Evolutionary conservation across 2,888 invertebrate genomes (phyloP), one percentile per base, ranked within the genome.

Genomic region (Mythimna ferrago): DNA sequence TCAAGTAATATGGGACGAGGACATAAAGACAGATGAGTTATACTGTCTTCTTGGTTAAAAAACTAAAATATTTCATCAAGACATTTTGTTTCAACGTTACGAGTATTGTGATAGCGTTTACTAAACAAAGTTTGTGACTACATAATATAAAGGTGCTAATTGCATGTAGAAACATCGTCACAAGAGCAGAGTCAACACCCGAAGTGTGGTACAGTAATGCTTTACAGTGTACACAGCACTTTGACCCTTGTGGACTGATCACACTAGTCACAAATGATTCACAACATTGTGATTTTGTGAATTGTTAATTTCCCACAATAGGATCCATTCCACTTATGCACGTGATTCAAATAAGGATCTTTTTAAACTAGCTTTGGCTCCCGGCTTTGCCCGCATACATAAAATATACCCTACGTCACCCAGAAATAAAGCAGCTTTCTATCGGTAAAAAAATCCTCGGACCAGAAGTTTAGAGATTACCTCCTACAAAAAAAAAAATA

Each of bases 121-220:
- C 60, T 73, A 58, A 73, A 84, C 72, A 81, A 84, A 71, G 72
- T 81, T 73, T 38, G 79, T 78, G 51, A 53, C 72, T 79, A 72
- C 69, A 82, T 81, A 81, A 81, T 78, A 69, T 71, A 26, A 66
- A 76, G 83, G 86, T 87, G 88, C 62, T 89, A 90, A 90, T 87
- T 87, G 82, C 72, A 73, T 88, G 84, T 76, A 80, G 86, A 86
- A 87, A 88, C 78, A 76, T 73, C 83, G 76, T 74, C 79, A 76
- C 75, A 72, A 80, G 78, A 81, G 82, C 73, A 84, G 21, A 75
- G 85, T 87, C 85, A 86, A 87, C 77, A 87, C 57, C 78, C 77
- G 60, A 75, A 77, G 73, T 69, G 63, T 66, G 70, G 65, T 83
- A 74, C 77, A 85, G 73, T 71, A 70, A 68, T 62, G 84, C 71